phyloP scores from a whole-genome alignment of 92 coral and sea anemone genomes.

The Virgularia gustaviana region DNA sequence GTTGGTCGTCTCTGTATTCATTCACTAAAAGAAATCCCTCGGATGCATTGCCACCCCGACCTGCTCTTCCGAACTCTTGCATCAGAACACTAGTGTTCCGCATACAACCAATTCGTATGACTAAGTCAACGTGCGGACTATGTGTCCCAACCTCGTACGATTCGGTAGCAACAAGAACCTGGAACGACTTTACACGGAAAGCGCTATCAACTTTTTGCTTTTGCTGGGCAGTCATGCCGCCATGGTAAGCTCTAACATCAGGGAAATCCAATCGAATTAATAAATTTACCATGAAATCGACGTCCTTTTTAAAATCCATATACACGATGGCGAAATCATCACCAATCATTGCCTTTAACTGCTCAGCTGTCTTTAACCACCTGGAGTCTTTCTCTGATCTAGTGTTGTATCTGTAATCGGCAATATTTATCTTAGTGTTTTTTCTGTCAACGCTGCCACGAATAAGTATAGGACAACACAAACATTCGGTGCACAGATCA shows the following conservation, averaged over 20 bases:
- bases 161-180: slow-evolving; percentile 55
- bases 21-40: slow-evolving; percentile 42
- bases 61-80: slow-evolving; percentile 63
- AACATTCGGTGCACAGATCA: slow-evolving; percentile 13
- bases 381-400: not conserved
- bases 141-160: slow-evolving; percentile 66
- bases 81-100: slow-evolving; percentile 46
- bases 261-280: slow-evolving; percentile 5
- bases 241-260: slow-evolving; percentile 47
- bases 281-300: slow-evolving; percentile 21
- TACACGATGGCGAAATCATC: slow-evolving; percentile 34
- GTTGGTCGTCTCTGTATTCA: slow-evolving; percentile 54
- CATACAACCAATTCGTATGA: slow-evolving; percentile 54
- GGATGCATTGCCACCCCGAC: slow-evolving; percentile 43
- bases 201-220: slow-evolving; percentile 25
- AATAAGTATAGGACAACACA: slow-evolving; percentile 23
- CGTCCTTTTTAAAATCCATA: slow-evolving; percentile 44
- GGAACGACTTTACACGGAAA: slow-evolving; percentile 43
- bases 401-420: not conserved
- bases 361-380: slow-evolving; percentile 17
- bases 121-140: slow-evolving; percentile 54
- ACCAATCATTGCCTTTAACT: not conserved
- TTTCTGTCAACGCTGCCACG: slow-evolving; percentile 9
- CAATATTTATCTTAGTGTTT: slow-evolving; percentile 28
- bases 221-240: slow-evolving; percentile 20